Base-by-base conservation (phyloP, 2,113 vertebrate species). In the Osmerus eperlanus region DNA sequence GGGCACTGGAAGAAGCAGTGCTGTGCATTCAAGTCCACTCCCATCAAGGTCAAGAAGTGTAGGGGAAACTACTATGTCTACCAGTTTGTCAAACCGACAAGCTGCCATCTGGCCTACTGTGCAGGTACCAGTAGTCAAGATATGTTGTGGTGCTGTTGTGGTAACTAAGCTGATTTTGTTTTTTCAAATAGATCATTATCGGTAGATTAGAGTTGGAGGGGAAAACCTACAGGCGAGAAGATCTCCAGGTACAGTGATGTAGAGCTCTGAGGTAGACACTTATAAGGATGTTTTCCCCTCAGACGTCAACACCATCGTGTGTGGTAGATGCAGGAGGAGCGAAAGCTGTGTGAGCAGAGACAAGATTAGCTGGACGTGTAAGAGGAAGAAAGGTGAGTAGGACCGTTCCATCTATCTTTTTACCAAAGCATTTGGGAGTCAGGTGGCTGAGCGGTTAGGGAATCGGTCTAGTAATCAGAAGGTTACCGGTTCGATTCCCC, bases 21-120 rank as follows among this genome's bases (percentile, higher is more conserved):
- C 78, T 77, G 87, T 5, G 53, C 9, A 21, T 88, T 83, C 64
- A 21, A 12, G n/a, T 85, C 81, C 28, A 59, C 52, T 18, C 80
- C 85, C 25, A 88, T 89, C 69, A 66, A 77, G 68, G 78, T 87
- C 52, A 88, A 88, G 82, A 87, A 82, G 23, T 89, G 85, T 3
- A 14, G 1, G 21, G 79, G 83, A 18, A 78, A 79, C 56, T 84
- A 76, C 54, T 82, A 78, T 3, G 83, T 82, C 70, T 84, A 84
- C 70, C 65, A 71, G 60, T 80, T 84, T 67, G 70, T 79, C 11
- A 65, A 73, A 51, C 80, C 83, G 0, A 3, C 0, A 0, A 3
- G 47, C 23, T 84, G 83, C 23, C 59, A 74, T 41, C 3, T 81
- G 70, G 83, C 79, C 15, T 84, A 84, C 60, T 83, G 81, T 74